phyloP scores from a whole-genome alignment of 1,140 invertebrate genomes.

The Drosophila mojavensis region DNA sequence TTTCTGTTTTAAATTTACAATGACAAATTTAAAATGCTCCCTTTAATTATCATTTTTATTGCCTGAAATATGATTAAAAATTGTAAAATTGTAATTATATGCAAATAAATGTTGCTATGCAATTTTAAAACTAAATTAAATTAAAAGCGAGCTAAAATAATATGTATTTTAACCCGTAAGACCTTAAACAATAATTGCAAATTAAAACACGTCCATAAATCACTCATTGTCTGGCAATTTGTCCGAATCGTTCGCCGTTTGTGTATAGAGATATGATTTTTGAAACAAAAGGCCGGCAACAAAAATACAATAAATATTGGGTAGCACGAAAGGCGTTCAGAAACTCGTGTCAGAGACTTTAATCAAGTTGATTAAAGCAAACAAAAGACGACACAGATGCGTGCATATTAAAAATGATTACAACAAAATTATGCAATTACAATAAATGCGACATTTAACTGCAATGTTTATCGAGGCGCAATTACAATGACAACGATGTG shows the following conservation, averaged over 20 bases:
- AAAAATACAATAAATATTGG: conserved; percentile 47
- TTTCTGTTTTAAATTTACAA: too few species aligned
- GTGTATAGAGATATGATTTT: not conserved
- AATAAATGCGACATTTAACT: conserved; percentile 82
- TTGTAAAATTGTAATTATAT: not conserved
- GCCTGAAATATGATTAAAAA: too few species aligned
- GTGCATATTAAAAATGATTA: conserved; percentile 61
- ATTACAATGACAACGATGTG: conserved; percentile 73
- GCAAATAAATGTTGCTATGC: not conserved
- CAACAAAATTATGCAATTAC: conserved; percentile 70
- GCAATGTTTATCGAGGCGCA: conserved; percentile 74
- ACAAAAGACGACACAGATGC: conserved; percentile 37
- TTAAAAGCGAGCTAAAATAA: not conserved
- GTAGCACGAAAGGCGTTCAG: conserved; percentile 42
- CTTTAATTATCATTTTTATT: too few species aligned
- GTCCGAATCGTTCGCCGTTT: not conserved
- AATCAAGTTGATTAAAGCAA: conserved; percentile 50
- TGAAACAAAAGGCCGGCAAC: conserved; percentile 35
- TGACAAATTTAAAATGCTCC: too few species aligned
- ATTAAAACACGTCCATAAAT: conserved; percentile 35
- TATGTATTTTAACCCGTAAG: not conserved
- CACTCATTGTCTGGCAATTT: conserved; percentile 34
- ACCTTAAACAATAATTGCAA: conserved; percentile 14
- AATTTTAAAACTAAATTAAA: not conserved
- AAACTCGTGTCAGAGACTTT: conserved; percentile 53